A percentile compares a stretch with the other conserved stretches of the same genome.
Evolutionary conservation across 2,888 invertebrate genomes (phyloP).

Genomic region (Orchestes rusci): DNA sequence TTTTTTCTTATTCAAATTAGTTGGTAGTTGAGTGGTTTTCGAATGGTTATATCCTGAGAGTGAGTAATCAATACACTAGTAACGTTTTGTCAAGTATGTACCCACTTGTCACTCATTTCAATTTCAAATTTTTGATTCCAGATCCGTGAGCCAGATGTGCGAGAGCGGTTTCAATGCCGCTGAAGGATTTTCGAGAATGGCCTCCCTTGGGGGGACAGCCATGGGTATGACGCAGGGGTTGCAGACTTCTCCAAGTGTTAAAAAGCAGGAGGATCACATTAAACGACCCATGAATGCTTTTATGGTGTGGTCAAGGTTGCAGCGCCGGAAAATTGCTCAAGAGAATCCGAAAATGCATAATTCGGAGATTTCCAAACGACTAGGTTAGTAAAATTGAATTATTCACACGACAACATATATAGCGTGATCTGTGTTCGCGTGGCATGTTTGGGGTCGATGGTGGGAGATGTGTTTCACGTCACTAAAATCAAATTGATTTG

Average conservation of each 20-base stretch:
- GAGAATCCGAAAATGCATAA: constrained; percentile 99
- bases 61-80: constrained; percentile 18
- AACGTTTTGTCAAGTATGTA: constrained; percentile 3
- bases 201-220: constrained; percentile 48
- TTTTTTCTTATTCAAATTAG: constrained; percentile 22
- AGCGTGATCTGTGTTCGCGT: neutral
- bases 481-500: no score
- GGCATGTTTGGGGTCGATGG: neutral
- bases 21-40: constrained; percentile 18
- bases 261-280: constrained; percentile 77
- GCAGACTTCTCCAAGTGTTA: constrained; percentile 49
- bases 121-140: constrained; percentile 39
- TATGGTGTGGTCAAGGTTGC: constrained; percentile 95
- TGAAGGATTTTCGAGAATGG: constrained; percentile 55
- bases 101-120: constrained; percentile 2
- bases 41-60: constrained; percentile 19
- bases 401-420: neutral
- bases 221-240: constrained; percentile 51
- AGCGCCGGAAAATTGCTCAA: constrained; percentile 90
- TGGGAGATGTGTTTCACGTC: no score
- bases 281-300: constrained; percentile 98
- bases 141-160: constrained; percentile 70
- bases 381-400: constrained; percentile 57
- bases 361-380: constrained; percentile 89
- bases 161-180: constrained; percentile 58